These are phyloP conservation scores for Propithecus deckenii DNA, from an alignment of 2,797 vertebrate species.

Conservation along the genomic window DNA sequence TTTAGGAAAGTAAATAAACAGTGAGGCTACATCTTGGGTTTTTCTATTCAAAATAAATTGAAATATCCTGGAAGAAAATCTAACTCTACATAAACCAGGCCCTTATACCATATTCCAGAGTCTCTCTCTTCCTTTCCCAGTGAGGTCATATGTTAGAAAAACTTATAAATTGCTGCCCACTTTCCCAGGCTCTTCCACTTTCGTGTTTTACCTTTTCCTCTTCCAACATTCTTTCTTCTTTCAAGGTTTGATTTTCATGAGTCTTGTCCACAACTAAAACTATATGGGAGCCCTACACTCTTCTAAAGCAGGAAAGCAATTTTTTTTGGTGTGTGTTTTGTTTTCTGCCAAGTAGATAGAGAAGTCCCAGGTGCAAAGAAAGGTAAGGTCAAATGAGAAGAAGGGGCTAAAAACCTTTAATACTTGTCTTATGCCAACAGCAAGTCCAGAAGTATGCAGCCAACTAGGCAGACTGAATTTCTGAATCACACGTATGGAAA, in stretches of 20 bases:
- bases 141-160: no score
- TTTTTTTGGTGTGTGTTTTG: background rate
- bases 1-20: background rate
- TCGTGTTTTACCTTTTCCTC: background rate
- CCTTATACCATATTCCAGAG: no score
- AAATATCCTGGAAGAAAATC: background rate
- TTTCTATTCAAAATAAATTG: background rate
- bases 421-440: no score
- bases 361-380: background rate
- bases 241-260: background rate
- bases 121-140: background rate
- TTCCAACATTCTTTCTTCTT: background rate
- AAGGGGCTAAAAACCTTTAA: background rate
- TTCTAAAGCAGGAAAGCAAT: background rate
- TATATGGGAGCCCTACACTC: background rate
- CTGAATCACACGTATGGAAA: background rate
- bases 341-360: background rate
- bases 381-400: background rate
- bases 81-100: background rate
- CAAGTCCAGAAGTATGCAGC: background rate
- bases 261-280: background rate
- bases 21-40: background rate
- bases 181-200: background rate
- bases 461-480: background rate
- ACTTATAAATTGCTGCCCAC: no score